These are phyloP conservation scores for Anguilla rostrata DNA, from an alignment of 2,113 vertebrate genomes.

Conservation along the genomic window DNA sequence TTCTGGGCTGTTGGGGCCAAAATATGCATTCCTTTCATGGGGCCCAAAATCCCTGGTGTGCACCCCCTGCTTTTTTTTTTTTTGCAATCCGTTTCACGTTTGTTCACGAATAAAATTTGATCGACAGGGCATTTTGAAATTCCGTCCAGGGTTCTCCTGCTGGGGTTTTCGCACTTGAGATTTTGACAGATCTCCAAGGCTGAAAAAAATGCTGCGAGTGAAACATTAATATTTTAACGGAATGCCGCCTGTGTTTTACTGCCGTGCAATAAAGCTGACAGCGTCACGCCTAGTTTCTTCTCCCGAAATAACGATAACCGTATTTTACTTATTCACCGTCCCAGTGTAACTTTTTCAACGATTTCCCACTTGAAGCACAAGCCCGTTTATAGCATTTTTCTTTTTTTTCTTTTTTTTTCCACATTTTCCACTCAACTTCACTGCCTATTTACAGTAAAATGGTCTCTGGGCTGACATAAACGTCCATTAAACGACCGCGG, in stretches of 20 bases:
- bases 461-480: constrained; percentile 10
- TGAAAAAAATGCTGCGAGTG: background rate
- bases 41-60: too few relatives aligned
- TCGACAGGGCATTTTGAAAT: background rate
- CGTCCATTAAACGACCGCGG: background rate
- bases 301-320: background rate
- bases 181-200: background rate
- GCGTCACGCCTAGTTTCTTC: background rate
- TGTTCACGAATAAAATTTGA: background rate
- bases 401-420: background rate
- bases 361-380: background rate
- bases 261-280: background rate
- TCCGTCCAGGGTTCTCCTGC: background rate
- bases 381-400: background rate
- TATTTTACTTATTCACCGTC: background rate
- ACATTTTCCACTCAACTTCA: background rate
- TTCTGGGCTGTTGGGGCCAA: too few relatives aligned
- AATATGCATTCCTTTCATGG: too few relatives aligned
- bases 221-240: constrained; percentile 5
- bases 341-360: background rate
- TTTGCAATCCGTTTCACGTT: background rate
- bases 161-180: background rate
- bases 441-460: background rate
- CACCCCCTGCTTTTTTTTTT: background rate
- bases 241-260: background rate